Conservation (phyloP, 2,113 vertebrate genomes). For the Indicator indicator region DNA sequence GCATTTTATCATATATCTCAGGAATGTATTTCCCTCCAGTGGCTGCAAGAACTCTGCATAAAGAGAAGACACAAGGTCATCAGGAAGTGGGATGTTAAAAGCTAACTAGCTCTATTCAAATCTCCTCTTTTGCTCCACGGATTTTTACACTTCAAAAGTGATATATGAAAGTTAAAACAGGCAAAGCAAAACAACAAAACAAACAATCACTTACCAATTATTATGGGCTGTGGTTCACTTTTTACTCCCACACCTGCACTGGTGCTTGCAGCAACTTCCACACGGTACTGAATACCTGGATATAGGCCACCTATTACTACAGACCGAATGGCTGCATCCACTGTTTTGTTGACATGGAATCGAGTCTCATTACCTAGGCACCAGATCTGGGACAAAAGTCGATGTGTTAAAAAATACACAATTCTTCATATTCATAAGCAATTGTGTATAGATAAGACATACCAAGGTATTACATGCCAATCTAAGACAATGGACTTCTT, state of each 20-base stretch:
- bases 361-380: slow-evolving; percentile 97
- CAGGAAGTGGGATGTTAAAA: background rate
- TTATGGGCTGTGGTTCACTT: slow-evolving; percentile 93
- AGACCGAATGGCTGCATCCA: slow-evolving; percentile 95
- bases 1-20: background rate
- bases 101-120: background rate
- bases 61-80: background rate
- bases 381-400: slow-evolving; percentile 87
- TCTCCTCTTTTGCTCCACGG: background rate
- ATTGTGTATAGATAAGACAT: fast-evolving
- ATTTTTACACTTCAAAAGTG: background rate
- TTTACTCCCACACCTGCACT: slow-evolving; percentile 94
- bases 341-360: slow-evolving; percentile 98
- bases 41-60: background rate
- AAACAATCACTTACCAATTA: slow-evolving; percentile 86
- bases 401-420: background rate
- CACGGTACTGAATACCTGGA: slow-evolving; percentile 91
- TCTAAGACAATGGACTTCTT: background rate
- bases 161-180: background rate
- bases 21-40: background rate
- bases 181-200: background rate
- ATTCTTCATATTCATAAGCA: background rate
- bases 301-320: slow-evolving; percentile 96
- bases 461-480: background rate
- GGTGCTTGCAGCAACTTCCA: slow-evolving; percentile 97